Conservation (phyloP, 2,888 invertebrate species). For the Xylota segnis region DNA sequence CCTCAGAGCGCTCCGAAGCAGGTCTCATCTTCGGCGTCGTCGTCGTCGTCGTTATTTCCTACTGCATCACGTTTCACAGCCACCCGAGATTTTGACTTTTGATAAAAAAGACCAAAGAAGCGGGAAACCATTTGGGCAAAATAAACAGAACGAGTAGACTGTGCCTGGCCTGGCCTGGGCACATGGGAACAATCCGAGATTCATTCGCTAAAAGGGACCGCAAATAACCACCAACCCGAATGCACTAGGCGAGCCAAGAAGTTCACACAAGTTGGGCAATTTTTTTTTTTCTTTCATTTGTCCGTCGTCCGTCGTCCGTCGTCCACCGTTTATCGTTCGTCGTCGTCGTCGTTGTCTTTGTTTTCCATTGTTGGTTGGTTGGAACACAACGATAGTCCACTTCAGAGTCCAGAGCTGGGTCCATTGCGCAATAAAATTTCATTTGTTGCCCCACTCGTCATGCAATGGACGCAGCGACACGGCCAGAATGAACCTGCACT, state of each 20-base stretch:
- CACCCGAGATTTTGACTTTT: constrained; percentile 77
- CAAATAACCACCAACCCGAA: constrained; percentile 47
- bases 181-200: constrained; percentile 76
- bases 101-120: constrained; percentile 76
- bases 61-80: constrained; percentile 82
- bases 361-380: constrained; percentile 55
- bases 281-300: constrained; percentile 8
- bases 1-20: constrained; percentile 67
- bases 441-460: constrained; percentile 74
- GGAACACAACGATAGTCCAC: constrained; percentile 64
- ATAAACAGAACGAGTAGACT: constrained; percentile 67
- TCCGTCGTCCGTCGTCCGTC: constrained; percentile 19
- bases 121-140: constrained; percentile 74
- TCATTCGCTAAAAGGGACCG: constrained; percentile 75
- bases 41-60: constrained; percentile 81
- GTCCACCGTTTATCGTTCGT: constrained; percentile 20
- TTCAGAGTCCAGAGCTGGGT: constrained; percentile 66
- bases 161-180: constrained; percentile 7
- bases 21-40: constrained; percentile 72
- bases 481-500: constrained; percentile 68
- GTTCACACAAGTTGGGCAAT: constrained; percentile 72
- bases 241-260: constrained; percentile 67
- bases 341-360: constrained; percentile 29
- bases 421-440: constrained; percentile 75
- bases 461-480: constrained; percentile 59